Conservation (phyloP, 1,140 invertebrate genomes). For the Drosophila saltans region DNA sequence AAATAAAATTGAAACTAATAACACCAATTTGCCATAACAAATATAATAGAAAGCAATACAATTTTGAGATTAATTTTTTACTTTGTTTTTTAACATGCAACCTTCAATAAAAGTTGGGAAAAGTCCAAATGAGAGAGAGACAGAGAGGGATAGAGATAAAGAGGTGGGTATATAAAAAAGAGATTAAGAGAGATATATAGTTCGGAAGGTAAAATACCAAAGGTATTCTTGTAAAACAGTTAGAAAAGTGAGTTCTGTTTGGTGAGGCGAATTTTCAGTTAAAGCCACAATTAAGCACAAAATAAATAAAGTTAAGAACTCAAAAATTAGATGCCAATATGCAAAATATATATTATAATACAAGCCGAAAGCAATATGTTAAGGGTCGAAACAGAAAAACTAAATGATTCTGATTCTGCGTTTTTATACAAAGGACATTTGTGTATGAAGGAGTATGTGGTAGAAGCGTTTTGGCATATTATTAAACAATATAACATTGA, state of each 20-base stretch:
- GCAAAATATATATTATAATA: slow-evolving; percentile 51
- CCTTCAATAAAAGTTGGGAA: not conserved
- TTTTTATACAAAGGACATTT: not conserved
- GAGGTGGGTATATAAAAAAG: slow-evolving; percentile 7
- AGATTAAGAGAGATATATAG: slow-evolving; percentile 15
- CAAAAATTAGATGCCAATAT: slow-evolving; percentile 55
- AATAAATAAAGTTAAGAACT: slow-evolving; percentile 30
- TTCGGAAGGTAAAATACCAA: not conserved
- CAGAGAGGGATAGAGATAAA: slow-evolving; percentile 20
- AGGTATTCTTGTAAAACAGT: too few species aligned
- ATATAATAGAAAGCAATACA: slow-evolving; percentile 61
- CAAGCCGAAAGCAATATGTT: slow-evolving; percentile 59
- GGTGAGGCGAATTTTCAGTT: slow-evolving; percentile 32
- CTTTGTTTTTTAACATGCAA: slow-evolving; percentile 9
- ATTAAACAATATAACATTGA: not conserved
- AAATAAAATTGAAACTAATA: slow-evolving; percentile 34
- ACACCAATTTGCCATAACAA: slow-evolving; percentile 61
- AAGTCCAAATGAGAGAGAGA: not conserved
- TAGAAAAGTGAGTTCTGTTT: slow-evolving; percentile 5
- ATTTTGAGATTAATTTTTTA: slow-evolving; percentile 24
- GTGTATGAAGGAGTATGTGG: not conserved
- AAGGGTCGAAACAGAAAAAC: slow-evolving; percentile 23
- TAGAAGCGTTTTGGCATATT: not conserved
- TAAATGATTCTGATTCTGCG: not conserved
- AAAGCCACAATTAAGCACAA: slow-evolving; percentile 33